Conservation (phyloP, 53 echinoderm and acorn worm species). For the Holothuria scabra region DNA sequence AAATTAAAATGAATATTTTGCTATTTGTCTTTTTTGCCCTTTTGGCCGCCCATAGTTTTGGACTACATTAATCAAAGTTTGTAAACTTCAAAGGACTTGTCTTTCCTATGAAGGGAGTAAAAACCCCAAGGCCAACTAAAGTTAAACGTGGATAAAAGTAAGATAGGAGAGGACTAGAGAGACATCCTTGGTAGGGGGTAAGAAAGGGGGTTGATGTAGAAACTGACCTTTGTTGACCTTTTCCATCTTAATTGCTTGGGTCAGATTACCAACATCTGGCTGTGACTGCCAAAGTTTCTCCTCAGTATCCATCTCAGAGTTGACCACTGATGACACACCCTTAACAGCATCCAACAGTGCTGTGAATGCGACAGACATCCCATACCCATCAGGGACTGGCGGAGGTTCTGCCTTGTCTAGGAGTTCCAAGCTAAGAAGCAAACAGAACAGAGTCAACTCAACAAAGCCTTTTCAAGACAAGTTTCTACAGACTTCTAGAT, state of each 20-base stretch:
- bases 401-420: constrained; percentile 89
- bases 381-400: constrained; percentile 88
- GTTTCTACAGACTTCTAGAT: too few relatives aligned
- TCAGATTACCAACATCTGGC: constrained; percentile 6
- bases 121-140: too few relatives aligned
- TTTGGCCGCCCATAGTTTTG: too few relatives aligned
- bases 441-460: background rate
- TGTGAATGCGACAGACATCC: constrained; percentile 82
- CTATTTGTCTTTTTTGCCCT: too few relatives aligned
- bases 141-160: too few relatives aligned
- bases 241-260: constrained; percentile 29
- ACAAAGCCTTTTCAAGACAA: too few relatives aligned
- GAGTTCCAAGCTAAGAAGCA: constrained; percentile 80
- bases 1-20: too few relatives aligned
- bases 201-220: background rate
- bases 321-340: constrained; percentile 87
- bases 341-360: constrained; percentile 91
- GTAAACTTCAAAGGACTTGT: too few relatives aligned
- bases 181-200: too few relatives aligned
- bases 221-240: constrained; percentile 41
- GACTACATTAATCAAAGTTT: too few relatives aligned
- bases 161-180: too few relatives aligned
- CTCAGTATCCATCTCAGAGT: constrained; percentile 86
- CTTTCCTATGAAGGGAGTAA: too few relatives aligned
- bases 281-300: constrained; percentile 54